Evolutionary conservation across 2,797 vertebrate genomes (phyloP), one percentile per base, ranked within the genome.

Genomic region (Anisognathus igniventris): DNA sequence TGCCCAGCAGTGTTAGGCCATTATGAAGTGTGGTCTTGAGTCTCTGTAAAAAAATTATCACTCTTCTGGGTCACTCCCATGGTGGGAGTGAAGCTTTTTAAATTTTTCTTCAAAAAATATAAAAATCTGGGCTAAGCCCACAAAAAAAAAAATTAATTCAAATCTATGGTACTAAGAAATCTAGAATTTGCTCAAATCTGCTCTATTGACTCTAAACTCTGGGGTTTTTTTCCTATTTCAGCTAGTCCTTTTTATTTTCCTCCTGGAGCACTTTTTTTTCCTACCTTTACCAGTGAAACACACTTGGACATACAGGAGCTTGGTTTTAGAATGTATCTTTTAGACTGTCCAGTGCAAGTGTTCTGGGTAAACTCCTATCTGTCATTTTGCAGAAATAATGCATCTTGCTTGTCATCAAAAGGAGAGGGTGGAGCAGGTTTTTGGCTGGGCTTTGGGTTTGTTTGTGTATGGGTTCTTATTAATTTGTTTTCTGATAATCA

Each of bases 151-250:
- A n/a, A 7, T 7, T 14, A 56, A 65, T 73, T 58, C 27, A 72
- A 58, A 54, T 66, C 19, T 47, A 2, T 51, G 14, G 6, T 66
- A 35, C 13, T 73, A 91, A 76, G 30, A 72, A 88, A 76, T 21
- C 12, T 40, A 54, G 23, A 65, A 23, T 39, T 91, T 73, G 44
- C 37, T 70, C 5, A 0, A 20, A 66, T 54, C n/a, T 61, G 4
- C 25, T 33, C 15, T 66, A 14, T 33, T 73, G 17, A 53, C n/a
- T 40, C 13, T 64, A 71, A 67, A 27, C 4, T 27, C 28, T 27
- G 35, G 10, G 0, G 0, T 1, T 40, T 48, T 61, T 80, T 19
- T 0, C 23, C 21, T 23, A 23, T 87, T 79, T 83, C 30, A 66
- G 8, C 7, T 56, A 40, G 16, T 57, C 6, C 22, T 90, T 76